Evolutionary conservation across 2,888 invertebrate species (phyloP).

Genomic region (Eristalis arbustorum): DNA sequence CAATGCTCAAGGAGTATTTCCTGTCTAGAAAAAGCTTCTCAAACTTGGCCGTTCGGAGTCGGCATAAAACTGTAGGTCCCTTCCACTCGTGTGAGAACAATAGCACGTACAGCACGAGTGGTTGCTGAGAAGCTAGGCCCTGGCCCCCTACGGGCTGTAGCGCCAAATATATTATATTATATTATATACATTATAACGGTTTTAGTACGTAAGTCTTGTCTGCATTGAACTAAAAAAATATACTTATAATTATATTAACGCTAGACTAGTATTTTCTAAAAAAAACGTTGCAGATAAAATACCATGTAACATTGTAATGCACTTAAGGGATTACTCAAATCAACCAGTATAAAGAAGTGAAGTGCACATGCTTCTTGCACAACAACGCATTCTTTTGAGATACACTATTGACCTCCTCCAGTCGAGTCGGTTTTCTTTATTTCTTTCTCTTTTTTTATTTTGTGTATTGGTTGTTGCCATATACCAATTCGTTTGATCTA

Average conservation of each 20-base stretch:
- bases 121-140: too few relatives aligned
- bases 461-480: background rate
- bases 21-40: too few relatives aligned
- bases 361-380: slow-evolving; percentile 41
- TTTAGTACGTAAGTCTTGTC: too few relatives aligned
- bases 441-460: background rate
- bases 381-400: slow-evolving; percentile 51
- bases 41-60: too few relatives aligned
- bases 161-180: too few relatives aligned
- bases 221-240: background rate
- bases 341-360: background rate
- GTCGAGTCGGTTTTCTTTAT: slow-evolving; percentile 4
- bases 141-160: too few relatives aligned
- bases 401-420: slow-evolving; percentile 52
- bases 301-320: slow-evolving; percentile 51
- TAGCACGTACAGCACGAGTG: too few relatives aligned
- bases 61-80: too few relatives aligned
- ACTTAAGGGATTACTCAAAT: slow-evolving; percentile 48
- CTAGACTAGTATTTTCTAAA: background rate
- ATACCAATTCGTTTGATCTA: background rate
- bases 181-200: too few relatives aligned
- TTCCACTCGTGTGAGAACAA: too few relatives aligned
- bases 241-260: background rate
- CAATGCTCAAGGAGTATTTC: too few relatives aligned
- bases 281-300: slow-evolving; percentile 15